phyloP scores from a whole-genome alignment of 2,888 invertebrate species.

The Polyploca ridens region DNA sequence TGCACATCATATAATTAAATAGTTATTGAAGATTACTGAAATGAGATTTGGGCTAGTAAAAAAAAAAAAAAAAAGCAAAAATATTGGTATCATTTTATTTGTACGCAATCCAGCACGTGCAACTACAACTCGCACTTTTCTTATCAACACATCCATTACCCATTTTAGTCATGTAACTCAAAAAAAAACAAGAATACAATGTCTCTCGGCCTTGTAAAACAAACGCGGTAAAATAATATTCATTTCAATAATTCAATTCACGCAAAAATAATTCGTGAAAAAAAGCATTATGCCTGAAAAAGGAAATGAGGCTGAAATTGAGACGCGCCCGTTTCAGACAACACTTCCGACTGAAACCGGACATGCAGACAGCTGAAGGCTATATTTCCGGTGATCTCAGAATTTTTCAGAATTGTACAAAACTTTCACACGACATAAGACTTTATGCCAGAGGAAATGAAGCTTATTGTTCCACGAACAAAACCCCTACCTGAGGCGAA shows the following conservation, averaged over 20 bases:
- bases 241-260: constrained; percentile 27
- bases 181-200: background rate
- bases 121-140: too few species aligned
- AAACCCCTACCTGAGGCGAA: background rate
- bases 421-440: constrained; percentile 27
- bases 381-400: constrained; percentile 34
- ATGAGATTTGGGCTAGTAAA: too few species aligned
- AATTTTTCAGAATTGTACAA: constrained; percentile 25
- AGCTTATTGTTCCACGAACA: background rate
- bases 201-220: background rate
- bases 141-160: too few species aligned
- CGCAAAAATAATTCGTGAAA: constrained; percentile 25
- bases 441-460: constrained; percentile 16
- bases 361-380: constrained; percentile 45
- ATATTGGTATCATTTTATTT: too few species aligned
- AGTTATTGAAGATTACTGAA: too few species aligned
- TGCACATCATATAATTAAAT: too few species aligned
- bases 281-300: constrained; percentile 27
- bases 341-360: constrained; percentile 43
- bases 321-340: constrained; percentile 39
- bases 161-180: too few species aligned
- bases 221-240: background rate
- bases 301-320: constrained; percentile 53
- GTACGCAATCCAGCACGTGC: too few species aligned
- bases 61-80: too few species aligned